A percentile compares a stretch with the other conserved stretches of the same genome.
Evolutionary conservation across 2,113 vertebrate genomes (phyloP).

Genomic region (Fregata magnificens): DNA sequence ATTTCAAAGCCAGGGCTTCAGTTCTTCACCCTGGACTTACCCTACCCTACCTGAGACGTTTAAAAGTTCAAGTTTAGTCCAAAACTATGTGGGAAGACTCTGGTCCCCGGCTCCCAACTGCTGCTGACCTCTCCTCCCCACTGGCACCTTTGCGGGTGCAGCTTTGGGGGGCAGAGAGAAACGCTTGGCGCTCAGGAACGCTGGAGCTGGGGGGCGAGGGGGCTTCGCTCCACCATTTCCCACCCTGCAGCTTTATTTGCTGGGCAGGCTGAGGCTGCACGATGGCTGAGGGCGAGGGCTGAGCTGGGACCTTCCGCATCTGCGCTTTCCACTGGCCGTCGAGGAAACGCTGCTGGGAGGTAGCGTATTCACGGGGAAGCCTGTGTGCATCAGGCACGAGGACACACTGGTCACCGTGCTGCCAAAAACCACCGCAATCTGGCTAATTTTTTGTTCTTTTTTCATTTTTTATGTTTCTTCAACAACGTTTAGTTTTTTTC

Average conservation of each 20-base stretch:
- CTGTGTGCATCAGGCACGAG: background rate
- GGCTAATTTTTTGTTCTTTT: background rate
- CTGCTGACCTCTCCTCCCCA: background rate
- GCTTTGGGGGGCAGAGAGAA: background rate
- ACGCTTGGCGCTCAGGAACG: rapidly evolving
- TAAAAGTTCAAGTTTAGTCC: background rate
- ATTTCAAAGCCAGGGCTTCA: background rate
- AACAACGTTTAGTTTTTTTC: no score
- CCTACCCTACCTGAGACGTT: background rate
- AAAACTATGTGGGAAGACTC: background rate
- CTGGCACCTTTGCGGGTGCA: no score
- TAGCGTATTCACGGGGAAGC: rapidly evolving
- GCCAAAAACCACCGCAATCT: background rate
- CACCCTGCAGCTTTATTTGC: background rate
- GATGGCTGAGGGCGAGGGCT: background rate
- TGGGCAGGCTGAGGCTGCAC: background rate
- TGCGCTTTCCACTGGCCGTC: rapidly evolving
- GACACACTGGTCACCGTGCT: rapidly evolving
- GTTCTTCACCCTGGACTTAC: background rate
- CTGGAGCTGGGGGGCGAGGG: background rate
- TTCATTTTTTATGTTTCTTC: background rate
- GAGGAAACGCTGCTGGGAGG: background rate
- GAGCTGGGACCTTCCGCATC: background rate
- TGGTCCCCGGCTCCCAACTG: background rate
- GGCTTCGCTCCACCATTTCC: background rate